A percentile compares a stretch with the other conserved stretches of the same genome.
phyloP scores from a whole-genome alignment of 2,113 vertebrate genomes.

The Girardinichthys multiradiatus region DNA sequence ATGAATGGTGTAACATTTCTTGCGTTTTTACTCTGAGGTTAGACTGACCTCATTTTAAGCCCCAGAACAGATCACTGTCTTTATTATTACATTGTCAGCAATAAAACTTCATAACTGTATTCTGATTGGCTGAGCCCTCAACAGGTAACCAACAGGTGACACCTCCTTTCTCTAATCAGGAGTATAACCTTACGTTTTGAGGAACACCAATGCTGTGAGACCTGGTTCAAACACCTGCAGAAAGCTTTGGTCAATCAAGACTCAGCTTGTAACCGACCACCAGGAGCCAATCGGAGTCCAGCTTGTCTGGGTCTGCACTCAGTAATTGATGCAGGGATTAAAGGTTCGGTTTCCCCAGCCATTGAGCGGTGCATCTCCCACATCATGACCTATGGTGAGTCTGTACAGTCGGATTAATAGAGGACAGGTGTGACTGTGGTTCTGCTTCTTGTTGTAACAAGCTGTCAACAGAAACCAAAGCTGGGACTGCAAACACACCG shows the following conservation, averaged over 20 bases:
- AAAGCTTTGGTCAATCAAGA: conserved; percentile 37
- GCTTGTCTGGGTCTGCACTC: conserved; percentile 42
- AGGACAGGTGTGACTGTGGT: neutral
- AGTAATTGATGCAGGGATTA: neutral
- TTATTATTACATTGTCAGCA: too few species aligned
- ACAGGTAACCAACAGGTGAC: neutral
- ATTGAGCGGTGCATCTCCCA: conserved; percentile 79
- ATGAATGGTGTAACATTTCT: too few species aligned
- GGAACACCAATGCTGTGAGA: conserved; percentile 63
- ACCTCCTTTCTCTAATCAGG: conserved; percentile 46
- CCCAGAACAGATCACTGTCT: too few species aligned
- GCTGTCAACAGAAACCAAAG: neutral
- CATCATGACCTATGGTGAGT: conserved; percentile 73
- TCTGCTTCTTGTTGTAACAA: neutral
- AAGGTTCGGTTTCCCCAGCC: conserved; percentile 53
- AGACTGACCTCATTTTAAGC: too few species aligned
- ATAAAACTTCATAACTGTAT: neutral
- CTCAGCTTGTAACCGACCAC: neutral
- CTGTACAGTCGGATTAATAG: neutral
- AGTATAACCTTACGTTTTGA: conserved; percentile 70
- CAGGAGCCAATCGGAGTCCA: conserved; percentile 15
- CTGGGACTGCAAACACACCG: neutral
- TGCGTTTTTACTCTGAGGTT: too few species aligned
- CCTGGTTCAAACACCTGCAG: conserved; percentile 69
- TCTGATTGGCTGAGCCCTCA: conserved; percentile 23